Evolutionary conservation across 2,888 invertebrate genomes (phyloP).

Genomic region (Tenthredo livida): DNA sequence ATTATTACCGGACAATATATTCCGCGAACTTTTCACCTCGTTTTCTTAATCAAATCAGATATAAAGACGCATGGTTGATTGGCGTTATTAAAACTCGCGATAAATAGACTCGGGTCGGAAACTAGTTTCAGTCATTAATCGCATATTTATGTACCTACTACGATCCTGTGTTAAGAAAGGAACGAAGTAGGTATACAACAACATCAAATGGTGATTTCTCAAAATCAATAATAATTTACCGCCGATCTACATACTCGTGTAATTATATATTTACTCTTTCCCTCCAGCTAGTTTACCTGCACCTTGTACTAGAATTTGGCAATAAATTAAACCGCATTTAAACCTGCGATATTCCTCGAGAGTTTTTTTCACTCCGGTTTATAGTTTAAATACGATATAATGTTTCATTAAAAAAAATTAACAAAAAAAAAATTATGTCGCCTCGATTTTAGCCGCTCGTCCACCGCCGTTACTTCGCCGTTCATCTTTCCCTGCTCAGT

Average conservation of each 20-base stretch:
- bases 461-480: constrained; percentile 70
- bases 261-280: neutral
- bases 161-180: no score
- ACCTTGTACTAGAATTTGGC: neutral
- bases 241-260: neutral
- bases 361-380: neutral
- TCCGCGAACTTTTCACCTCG: constrained; percentile 20
- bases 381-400: neutral
- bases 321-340: neutral
- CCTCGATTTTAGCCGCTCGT: constrained; percentile 64
- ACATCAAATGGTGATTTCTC: neutral
- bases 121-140: neutral
- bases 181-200: no score
- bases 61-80: neutral
- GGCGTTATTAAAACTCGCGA: neutral
- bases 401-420: neutral
- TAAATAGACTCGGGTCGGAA: neutral
- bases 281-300: neutral
- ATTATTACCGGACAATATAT: neutral
- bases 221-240: neutral
- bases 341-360: neutral
- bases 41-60: neutral
- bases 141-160: neutral
- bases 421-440: neutral
- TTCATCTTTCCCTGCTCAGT: constrained; percentile 70